These are phyloP conservation scores for Hirtodrosophila cameraria DNA, from an alignment of 2,888 invertebrate species.

Conservation along the genomic window DNA sequence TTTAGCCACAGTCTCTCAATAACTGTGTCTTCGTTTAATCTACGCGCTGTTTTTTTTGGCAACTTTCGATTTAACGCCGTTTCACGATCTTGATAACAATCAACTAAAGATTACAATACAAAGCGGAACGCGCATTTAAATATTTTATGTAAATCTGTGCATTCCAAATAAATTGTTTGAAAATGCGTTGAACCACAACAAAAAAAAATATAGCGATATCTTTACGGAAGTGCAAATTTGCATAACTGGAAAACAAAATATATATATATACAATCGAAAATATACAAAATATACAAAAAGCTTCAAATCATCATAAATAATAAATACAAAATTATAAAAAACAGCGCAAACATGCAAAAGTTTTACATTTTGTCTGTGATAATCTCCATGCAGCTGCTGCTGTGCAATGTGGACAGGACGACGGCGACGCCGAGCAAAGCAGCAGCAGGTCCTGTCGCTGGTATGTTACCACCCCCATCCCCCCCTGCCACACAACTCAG, in stretches of 20 bases:
- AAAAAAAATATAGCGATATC: slow-evolving; percentile 36
- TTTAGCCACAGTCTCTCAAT: slow-evolving; percentile 9
- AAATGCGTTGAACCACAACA: slow-evolving; percentile 69
- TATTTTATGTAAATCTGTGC: slow-evolving; percentile 56
- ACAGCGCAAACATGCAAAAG: slow-evolving; percentile 72
- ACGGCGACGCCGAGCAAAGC: slow-evolving; percentile 74
- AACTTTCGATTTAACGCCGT: slow-evolving; percentile 82
- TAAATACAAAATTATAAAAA: slow-evolving; percentile 28
- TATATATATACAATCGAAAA: slow-evolving; percentile 15
- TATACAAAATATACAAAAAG: slow-evolving; percentile 24
- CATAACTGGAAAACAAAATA: slow-evolving; percentile 55
- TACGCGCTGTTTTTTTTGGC: slow-evolving; percentile 56
- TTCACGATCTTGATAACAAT: slow-evolving; percentile 36
- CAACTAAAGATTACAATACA: slow-evolving; percentile 24
- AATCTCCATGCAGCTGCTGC: slow-evolving; percentile 80
- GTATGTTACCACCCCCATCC: slow-evolving; percentile 64
- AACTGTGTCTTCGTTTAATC: slow-evolving; percentile 11
- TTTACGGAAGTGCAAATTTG: slow-evolving; percentile 52
- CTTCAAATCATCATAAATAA: slow-evolving; percentile 21
- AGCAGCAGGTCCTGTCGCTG: slow-evolving; percentile 76
- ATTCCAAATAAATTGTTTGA: slow-evolving; percentile 33
- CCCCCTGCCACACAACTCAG: neutral
- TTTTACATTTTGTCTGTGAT: slow-evolving; percentile 82
- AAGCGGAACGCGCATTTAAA: slow-evolving; percentile 39
- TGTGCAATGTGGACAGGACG: slow-evolving; percentile 81